phyloP scores from a whole-genome alignment of 2,113 vertebrate species.

The Cyanoramphus novaezelandiae region DNA sequence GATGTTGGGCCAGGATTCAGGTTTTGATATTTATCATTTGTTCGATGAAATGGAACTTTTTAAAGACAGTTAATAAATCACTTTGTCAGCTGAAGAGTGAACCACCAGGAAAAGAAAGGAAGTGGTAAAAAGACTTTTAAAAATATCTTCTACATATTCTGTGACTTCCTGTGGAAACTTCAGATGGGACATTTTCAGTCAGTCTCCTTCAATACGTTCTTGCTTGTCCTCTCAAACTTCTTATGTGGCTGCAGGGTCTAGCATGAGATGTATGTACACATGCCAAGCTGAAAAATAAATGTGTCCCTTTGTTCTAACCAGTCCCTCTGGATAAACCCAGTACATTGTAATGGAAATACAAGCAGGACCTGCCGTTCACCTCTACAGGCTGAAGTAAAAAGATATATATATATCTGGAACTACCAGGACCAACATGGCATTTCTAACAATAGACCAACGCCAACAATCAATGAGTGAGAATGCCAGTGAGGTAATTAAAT shows the following conservation, averaged over 20 bases:
- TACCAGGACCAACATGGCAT: background rate
- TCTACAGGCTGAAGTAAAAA: background rate
- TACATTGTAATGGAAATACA: background rate
- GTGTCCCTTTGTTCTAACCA: background rate
- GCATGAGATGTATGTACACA: background rate
- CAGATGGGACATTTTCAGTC: background rate
- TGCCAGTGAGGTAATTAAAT: background rate
- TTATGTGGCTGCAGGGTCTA: background rate
- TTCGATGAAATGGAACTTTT: constrained; percentile 73
- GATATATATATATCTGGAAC: background rate
- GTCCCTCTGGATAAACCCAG: background rate
- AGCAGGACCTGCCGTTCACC: background rate
- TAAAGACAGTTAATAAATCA: constrained; percentile 80
- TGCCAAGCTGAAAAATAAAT: background rate
- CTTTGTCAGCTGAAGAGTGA: constrained; percentile 64
- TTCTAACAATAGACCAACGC: background rate
- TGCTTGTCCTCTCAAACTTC: background rate
- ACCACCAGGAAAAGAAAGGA: constrained; percentile 34
- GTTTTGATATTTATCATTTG: constrained; percentile 75
- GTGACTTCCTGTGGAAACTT: constrained; percentile 51
- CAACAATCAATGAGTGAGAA: background rate
- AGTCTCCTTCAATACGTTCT: background rate
- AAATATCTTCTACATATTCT: constrained; percentile 45
- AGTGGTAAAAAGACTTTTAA: constrained; percentile 53
- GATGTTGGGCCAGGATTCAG: constrained; percentile 67